Evolutionary conservation across 2,113 vertebrate species (phyloP).

Genomic region (Chaetorhynchus papuensis): DNA sequence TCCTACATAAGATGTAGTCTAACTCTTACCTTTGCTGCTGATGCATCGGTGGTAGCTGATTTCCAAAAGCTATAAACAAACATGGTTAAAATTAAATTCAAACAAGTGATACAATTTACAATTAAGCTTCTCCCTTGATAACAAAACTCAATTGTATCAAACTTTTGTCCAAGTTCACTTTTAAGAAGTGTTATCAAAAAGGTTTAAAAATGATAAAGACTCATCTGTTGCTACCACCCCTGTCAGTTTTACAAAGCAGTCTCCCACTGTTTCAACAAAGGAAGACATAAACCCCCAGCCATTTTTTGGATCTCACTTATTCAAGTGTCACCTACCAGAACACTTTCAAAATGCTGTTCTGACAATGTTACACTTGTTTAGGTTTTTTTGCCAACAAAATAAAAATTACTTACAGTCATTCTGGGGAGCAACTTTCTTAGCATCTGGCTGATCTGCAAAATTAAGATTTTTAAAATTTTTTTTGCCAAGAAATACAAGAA

Average conservation of each 20-base stretch:
- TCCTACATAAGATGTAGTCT: neutral
- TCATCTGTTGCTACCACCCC: neutral
- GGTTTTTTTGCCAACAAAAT: constrained; percentile 2
- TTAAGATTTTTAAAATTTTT: constrained; percentile 67
- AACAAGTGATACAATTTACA: neutral
- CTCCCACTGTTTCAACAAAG: neutral
- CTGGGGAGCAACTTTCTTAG: constrained; percentile 95
- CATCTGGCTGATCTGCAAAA: constrained; percentile 96
- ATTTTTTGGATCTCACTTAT: neutral
- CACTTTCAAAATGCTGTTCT: neutral
- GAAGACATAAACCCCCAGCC: neutral
- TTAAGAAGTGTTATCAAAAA: neutral
- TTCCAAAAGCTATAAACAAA: constrained; percentile 81
- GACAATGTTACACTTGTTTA: constrained; percentile 25
- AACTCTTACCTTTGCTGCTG: constrained; percentile 85
- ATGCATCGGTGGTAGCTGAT: constrained; percentile 88
- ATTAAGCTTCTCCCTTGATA: neutral
- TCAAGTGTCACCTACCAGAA: constrained; percentile 7
- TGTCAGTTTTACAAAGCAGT: neutral
- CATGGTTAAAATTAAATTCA: neutral
- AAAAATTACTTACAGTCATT: constrained; percentile 89
- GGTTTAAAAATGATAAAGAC: neutral
- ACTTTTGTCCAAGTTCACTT: neutral
- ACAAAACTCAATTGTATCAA: neutral
- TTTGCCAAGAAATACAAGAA: constrained; percentile 28